Base-by-base conservation (phyloP, 2,113 vertebrate genomes). In the Scophthalmus maximus region DNA sequence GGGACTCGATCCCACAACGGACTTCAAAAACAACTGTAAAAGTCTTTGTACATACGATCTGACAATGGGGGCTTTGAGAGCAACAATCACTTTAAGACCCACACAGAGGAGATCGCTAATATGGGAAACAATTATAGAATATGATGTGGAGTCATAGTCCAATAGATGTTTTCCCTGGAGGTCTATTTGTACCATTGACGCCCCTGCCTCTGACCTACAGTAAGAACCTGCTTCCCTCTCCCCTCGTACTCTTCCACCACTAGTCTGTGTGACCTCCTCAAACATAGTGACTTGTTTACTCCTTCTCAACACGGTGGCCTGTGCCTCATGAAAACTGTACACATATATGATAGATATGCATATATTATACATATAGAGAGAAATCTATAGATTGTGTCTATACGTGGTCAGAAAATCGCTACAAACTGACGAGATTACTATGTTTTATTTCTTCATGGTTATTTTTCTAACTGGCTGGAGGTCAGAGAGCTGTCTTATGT, bases 301-400 rank as follows among this genome's bases (percentile, higher is more conserved):
- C 85, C 84, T 88, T 85, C 85, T 88, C 49, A 88, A 89, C 71
- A 90, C 88, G 82, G 85, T 88, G 92, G 91, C 84, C 84, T 86
- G 87, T 91, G 86, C 89, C 92, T 94, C 86, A 53, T 86, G 62
- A 87, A 84, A 86, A 83, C 61, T 84, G 88, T 92, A 91, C 79
- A 91, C 89, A 91, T 78, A 87, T 90, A 91, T 85, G 76, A 91
- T 88, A 93, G 83, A 93, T 88, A 91, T 85, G 84, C 85, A 92
- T 88, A 91, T 89, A 92, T 85, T 89, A 89, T 90, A 92, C 77
- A 91, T 84, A 91, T 83, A 92, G 83, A 92, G 80, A 93, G 75
- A 91, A 86, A 87, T 89, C 72, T 92, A 92, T 91, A 83, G 68
- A 91, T 86, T 89, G 89, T 90, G 91, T 93, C 82, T 90, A 83